Conservation (phyloP, 1,140 invertebrate genomes). For the Scylla paramamosain region DNA sequence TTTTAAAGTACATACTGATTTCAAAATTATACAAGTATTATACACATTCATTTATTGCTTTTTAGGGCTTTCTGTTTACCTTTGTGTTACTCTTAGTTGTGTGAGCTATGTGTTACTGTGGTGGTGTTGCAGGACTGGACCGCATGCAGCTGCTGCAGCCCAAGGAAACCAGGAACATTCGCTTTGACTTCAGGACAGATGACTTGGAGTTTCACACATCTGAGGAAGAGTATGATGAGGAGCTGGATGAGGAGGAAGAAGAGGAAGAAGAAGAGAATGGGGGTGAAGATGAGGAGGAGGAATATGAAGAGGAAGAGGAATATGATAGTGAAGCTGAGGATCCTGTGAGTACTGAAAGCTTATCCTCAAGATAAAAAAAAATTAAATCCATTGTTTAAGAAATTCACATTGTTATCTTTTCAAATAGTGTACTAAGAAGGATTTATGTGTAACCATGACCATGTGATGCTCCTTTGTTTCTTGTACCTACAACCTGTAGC, state of each 20-base stretch:
- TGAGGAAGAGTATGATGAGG: slow-evolving; percentile 68
- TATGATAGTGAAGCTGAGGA: slow-evolving; percentile 67
- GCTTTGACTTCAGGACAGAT: slow-evolving; percentile 65
- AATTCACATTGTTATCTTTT: neutral
- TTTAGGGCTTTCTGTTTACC: too few species aligned
- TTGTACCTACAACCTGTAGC: too few species aligned
- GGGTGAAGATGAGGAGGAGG: slow-evolving; percentile 56
- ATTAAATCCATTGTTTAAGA: neutral
- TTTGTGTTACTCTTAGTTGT: too few species aligned
- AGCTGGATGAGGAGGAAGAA: slow-evolving; percentile 46
- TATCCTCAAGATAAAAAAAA: neutral
- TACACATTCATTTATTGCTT: too few species aligned
- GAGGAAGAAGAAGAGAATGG: slow-evolving; percentile 60
- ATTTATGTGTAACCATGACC: too few species aligned
- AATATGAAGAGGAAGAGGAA: slow-evolving; percentile 45
- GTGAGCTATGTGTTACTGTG: too few species aligned
- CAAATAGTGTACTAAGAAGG: too few species aligned
- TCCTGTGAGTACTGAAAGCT: slow-evolving; percentile 29
- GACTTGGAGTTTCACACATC: slow-evolving; percentile 66
- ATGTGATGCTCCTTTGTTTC: too few species aligned
- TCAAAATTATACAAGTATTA: too few species aligned
- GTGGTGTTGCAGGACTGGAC: slow-evolving; percentile 2
- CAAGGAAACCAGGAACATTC: slow-evolving; percentile 58
- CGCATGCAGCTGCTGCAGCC: slow-evolving; percentile 54
- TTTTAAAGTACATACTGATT: too few species aligned